A percentile compares a stretch with the other conserved stretches of the same genome.
Conservation (phyloP, 2,113 vertebrate species). For the Petrocephalus microphthalmus region DNA sequence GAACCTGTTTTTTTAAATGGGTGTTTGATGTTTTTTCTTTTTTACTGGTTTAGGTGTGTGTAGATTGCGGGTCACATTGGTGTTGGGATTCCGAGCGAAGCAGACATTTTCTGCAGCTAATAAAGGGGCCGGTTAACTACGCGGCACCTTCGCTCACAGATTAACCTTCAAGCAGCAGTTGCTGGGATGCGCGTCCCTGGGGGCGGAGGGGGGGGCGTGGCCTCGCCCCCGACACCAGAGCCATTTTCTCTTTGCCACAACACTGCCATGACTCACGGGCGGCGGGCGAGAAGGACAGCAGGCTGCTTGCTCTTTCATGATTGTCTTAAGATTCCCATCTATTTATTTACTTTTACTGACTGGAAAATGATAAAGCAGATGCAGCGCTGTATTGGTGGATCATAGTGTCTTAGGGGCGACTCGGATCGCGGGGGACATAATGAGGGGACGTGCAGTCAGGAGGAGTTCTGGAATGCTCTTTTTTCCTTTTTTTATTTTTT, state of each 20-base stretch:
- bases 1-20: not conserved
- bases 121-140: conserved; percentile 26
- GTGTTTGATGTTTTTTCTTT: conserved; percentile 14
- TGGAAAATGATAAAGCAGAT: not conserved
- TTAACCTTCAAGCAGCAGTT: conserved; percentile 8
- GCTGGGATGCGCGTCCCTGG: not conserved
- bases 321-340: not conserved
- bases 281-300: not conserved
- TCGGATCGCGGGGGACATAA: not conserved
- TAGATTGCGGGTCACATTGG: conserved; percentile 28
- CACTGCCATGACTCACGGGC: not conserved
- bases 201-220: not conserved
- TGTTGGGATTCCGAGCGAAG: conserved; percentile 38
- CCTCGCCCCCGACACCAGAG: conserved; percentile 19
- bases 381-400: not conserved
- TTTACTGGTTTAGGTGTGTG: not conserved
- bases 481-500: too few relatives aligned
- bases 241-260: not conserved
- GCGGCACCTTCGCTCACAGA: conserved; percentile 20
- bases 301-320: not conserved
- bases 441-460: not conserved
- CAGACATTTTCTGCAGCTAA: conserved; percentile 38
- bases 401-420: not conserved
- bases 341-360: not conserved
- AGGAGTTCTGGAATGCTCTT: not conserved